Conservation (phyloP, 2,888 invertebrate species). For the Acrocera orbiculus region DNA sequence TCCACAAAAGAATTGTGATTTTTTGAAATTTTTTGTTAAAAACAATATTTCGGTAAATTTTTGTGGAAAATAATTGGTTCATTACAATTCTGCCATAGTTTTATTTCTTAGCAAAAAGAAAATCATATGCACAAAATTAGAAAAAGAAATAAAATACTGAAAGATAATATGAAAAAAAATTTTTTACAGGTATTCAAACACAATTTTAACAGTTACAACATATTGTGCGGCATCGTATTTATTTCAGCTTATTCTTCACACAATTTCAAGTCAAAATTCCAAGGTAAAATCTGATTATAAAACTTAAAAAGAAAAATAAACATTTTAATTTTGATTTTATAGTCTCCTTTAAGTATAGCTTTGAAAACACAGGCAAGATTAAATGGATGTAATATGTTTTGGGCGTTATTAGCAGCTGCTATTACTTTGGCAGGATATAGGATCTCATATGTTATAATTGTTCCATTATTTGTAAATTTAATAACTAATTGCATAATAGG, state of each 20-base stretch:
- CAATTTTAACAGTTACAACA: slow-evolving; percentile 17
- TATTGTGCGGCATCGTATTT: slow-evolving; percentile 15
- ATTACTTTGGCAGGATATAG: slow-evolving; percentile 19
- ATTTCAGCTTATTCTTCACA: neutral
- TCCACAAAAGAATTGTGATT: too few relatives aligned
- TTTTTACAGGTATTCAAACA: slow-evolving; percentile 16
- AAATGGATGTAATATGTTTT: slow-evolving; percentile 20
- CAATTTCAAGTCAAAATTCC: too few relatives aligned
- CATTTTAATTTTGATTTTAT: neutral
- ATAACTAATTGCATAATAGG: slow-evolving; percentile 17
- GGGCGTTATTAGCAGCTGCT: slow-evolving; percentile 18
- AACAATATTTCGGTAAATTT: too few relatives aligned
- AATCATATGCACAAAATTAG: too few relatives aligned
- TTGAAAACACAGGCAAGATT: slow-evolving; percentile 20
- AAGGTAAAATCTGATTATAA: too few relatives aligned
- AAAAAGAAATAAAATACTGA: too few relatives aligned
- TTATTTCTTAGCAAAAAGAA: too few relatives aligned
- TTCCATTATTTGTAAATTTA: slow-evolving; percentile 17
- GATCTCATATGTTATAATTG: slow-evolving; percentile 18
- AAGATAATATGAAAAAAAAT: too few relatives aligned
- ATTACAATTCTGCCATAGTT: too few relatives aligned
- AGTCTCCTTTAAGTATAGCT: slow-evolving; percentile 21
- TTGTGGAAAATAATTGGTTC: too few relatives aligned
- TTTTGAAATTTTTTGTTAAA: too few relatives aligned
- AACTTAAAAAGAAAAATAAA: neutral